phyloP scores from a whole-genome alignment of 2,888 invertebrate species.

The Stictocephala bisonia region DNA sequence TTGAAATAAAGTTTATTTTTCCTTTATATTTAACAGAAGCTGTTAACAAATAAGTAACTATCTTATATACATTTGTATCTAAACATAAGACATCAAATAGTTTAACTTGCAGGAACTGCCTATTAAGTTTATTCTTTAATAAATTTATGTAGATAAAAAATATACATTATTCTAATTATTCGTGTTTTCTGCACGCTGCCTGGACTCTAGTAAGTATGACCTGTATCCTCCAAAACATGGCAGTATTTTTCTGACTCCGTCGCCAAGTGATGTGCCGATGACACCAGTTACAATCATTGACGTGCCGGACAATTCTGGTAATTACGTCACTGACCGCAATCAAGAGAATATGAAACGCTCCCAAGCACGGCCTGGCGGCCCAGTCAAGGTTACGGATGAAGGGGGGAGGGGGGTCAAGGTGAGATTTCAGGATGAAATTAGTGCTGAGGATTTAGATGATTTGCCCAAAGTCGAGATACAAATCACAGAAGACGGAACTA shows the following conservation, averaged over 20 bases:
- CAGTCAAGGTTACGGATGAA: constrained; percentile 52
- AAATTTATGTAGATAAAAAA: no score
- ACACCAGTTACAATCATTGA: constrained; percentile 64
- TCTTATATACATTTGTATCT: no score
- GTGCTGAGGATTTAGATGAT: constrained; percentile 62
- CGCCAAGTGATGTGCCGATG: constrained; percentile 69
- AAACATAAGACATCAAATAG: no score
- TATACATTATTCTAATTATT: no score
- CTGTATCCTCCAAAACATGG: constrained; percentile 57
- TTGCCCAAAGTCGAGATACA: constrained; percentile 76
- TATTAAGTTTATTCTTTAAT: no score
- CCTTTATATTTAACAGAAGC: no score
- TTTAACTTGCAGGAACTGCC: no score
- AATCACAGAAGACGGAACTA: constrained; percentile 77
- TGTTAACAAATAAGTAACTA: no score
- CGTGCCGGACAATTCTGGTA: constrained; percentile 42
- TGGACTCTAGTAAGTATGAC: constrained; percentile 66
- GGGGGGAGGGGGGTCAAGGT: constrained; percentile 50
- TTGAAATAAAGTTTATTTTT: no score
- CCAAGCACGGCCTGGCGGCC: constrained; percentile 50
- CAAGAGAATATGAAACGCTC: constrained; percentile 53
- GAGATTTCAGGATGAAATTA: constrained; percentile 63
- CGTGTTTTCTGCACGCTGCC: constrained; percentile 47
- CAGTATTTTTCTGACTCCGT: constrained; percentile 66
- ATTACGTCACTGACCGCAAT: constrained; percentile 49